These are phyloP conservation scores for Otolemur crassicaudatus DNA, from an alignment of 2,797 vertebrate genomes.

Conservation along the genomic window DNA sequence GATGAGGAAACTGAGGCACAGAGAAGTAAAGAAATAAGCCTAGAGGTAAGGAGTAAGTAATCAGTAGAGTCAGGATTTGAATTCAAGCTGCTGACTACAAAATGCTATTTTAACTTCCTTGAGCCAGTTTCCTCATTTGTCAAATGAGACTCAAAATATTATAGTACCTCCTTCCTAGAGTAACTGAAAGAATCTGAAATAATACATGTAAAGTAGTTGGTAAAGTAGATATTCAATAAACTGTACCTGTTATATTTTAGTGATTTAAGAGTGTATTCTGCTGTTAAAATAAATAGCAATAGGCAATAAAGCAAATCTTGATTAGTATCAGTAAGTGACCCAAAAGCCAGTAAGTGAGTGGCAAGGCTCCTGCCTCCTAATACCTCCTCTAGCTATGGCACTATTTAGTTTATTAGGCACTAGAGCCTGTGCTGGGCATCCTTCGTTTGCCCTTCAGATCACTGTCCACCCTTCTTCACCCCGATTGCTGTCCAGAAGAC, in stretches of 20 bases:
- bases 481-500: not conserved
- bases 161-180: not conserved
- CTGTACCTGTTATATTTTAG: not conserved
- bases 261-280: not conserved
- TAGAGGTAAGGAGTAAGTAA: not conserved
- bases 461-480: not conserved
- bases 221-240: not conserved
- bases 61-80: not conserved
- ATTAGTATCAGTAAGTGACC: slow-evolving; percentile 3
- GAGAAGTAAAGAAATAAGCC: not conserved
- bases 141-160: not conserved
- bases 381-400: not conserved
- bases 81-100: not conserved
- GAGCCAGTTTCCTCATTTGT: not conserved
- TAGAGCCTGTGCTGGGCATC: not conserved
- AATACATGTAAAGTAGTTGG: not conserved
- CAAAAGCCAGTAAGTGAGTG: not conserved
- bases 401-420: not conserved
- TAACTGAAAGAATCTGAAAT: not conserved
- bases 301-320: slow-evolving; percentile 15
- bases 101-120: not conserved
- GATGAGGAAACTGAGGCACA: not conserved
- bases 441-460: not conserved
- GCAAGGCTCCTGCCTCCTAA: not conserved
- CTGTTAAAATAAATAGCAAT: not conserved